Evolutionary conservation across 2,113 vertebrate species (phyloP).

Genomic region (Brachirus orientalis): DNA sequence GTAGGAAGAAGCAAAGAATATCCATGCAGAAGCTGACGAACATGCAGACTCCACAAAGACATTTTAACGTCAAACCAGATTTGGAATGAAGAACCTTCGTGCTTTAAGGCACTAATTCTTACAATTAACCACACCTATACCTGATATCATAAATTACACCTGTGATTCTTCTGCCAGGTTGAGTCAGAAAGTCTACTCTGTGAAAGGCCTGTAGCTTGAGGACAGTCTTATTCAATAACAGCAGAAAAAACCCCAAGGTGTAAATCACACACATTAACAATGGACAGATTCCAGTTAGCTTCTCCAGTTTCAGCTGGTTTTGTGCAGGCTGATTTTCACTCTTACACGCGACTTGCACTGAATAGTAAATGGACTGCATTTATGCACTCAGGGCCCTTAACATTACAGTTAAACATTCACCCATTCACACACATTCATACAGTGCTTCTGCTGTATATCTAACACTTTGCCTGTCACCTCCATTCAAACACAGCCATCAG

Average conservation of each 20-base stretch:
- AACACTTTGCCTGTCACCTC: no score
- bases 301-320: background rate
- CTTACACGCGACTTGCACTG: no score
- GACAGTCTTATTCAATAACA: background rate
- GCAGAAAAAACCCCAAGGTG: background rate
- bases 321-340: background rate
- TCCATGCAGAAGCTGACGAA: no score
- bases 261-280: background rate
- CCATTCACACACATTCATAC: no score
- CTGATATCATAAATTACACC: background rate
- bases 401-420: no score
- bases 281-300: constrained; percentile 22
- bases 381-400: no score
- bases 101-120: background rate
- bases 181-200: background rate
- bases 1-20: no score
- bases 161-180: background rate
- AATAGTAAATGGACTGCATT: no score
- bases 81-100: background rate
- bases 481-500: no score
- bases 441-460: no score
- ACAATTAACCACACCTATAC: background rate
- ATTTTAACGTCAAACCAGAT: background rate
- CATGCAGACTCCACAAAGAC: no score
- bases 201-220: background rate